phyloP scores from a whole-genome alignment of 2,888 invertebrate genomes.

The Stramonita haemastoma region DNA sequence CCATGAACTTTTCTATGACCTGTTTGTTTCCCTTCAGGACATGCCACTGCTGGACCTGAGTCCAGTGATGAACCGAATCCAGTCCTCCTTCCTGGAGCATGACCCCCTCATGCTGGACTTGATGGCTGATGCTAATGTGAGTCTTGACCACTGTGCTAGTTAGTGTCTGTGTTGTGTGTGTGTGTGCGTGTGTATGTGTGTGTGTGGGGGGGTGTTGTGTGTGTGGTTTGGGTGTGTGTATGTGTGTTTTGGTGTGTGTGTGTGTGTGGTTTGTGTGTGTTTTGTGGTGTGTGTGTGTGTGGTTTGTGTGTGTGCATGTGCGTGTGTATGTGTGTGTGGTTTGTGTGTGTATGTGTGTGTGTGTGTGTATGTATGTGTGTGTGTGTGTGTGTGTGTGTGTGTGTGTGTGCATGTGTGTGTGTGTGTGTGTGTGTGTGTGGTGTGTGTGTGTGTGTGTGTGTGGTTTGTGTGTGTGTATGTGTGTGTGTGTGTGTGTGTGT shows the following conservation, averaged over 20 bases:
- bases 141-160: slow-evolving; percentile 12
- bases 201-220: neutral
- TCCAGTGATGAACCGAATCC: slow-evolving; percentile 63
- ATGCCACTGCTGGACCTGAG: slow-evolving; percentile 63
- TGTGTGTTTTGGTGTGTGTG: neutral
- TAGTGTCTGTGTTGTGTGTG: neutral
- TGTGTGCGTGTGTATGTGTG: neutral
- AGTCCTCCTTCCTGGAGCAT: slow-evolving; percentile 63
- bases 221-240: neutral
- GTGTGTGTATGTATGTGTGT: neutral
- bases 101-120: slow-evolving; percentile 72
- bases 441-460: neutral
- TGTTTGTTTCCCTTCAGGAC: slow-evolving; percentile 61
- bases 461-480: neutral
- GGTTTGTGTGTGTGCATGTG: too few relatives aligned
- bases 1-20: too few relatives aligned
- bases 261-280: neutral
- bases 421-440: neutral
- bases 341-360: too few relatives aligned
- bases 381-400: slow-evolving; percentile 14
- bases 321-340: too few relatives aligned
- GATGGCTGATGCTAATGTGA: slow-evolving; percentile 68
- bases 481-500: neutral
- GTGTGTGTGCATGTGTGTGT: too few relatives aligned
- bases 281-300: too few relatives aligned